Percentiles rank a stretch among this genome's conserved stretches.
phyloP scores from a whole-genome alignment of 2,113 vertebrate genomes.

The Oncorhynchus masou region DNA sequence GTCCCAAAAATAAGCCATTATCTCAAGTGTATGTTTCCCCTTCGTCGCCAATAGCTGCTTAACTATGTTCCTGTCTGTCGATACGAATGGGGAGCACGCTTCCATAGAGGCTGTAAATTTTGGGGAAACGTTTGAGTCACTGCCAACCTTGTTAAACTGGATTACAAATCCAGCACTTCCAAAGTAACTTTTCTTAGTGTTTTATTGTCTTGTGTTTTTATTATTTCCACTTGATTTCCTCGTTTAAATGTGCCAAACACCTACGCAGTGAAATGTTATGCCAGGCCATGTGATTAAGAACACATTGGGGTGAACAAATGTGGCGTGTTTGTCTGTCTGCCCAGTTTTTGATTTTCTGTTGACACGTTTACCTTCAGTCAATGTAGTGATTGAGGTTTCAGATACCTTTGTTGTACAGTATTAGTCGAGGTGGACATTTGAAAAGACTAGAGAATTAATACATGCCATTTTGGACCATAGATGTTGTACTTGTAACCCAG shows the following conservation, averaged over 20 bases:
- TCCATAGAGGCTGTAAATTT: slow-evolving; percentile 35
- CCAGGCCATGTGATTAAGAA: not conserved
- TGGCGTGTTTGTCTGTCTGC: not conserved
- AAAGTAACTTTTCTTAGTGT: not conserved
- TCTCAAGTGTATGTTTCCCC: slow-evolving; percentile 73
- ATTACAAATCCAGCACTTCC: not conserved
- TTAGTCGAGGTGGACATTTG: not conserved
- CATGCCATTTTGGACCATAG: not conserved
- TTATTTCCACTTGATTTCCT: slow-evolving; percentile 12
- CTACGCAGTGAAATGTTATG: not conserved
- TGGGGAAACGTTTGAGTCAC: not conserved
- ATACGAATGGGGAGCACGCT: slow-evolving; percentile 41
- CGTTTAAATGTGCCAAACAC: not conserved
- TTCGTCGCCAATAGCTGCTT: slow-evolving; percentile 37
- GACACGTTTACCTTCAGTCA: not conserved
- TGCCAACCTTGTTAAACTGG: not conserved
- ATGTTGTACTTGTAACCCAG: not conserved
- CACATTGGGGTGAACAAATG: not conserved
- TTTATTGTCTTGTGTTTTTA: slow-evolving; percentile 5
- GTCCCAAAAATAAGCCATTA: slow-evolving; percentile 67
- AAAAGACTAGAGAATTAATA: not conserved
- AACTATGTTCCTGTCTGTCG: slow-evolving; percentile 59
- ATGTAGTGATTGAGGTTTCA: not conserved
- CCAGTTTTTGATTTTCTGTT: not conserved
- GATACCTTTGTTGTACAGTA: not conserved